A percentile compares a stretch with the other conserved stretches of the same genome.
Conservation (phyloP, 53 echinoderm and acorn worm genomes). For the Arbacia lixula region DNA sequence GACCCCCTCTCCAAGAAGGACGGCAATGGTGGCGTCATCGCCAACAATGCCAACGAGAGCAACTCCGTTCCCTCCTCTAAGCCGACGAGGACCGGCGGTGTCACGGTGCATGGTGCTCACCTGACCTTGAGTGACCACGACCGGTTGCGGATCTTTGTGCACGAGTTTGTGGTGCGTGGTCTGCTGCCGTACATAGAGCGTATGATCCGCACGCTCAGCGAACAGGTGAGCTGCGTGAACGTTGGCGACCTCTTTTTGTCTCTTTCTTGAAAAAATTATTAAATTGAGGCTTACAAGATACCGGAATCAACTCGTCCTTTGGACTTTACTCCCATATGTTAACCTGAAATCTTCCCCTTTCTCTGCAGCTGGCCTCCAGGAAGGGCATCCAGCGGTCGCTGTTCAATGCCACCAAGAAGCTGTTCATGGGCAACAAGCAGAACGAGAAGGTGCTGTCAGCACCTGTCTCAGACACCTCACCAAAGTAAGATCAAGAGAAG, state of each 20-base stretch:
- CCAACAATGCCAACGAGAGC: constrained; percentile 53
- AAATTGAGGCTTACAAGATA: too few relatives aligned
- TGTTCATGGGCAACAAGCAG: constrained; percentile 93
- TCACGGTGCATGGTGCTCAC: constrained; percentile 74
- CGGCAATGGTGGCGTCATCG: neutral
- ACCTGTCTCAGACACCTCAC: constrained; percentile 46
- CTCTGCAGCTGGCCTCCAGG: constrained; percentile 82
- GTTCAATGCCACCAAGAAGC: constrained; percentile 94
- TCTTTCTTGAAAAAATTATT: too few relatives aligned
- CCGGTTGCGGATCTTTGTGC: constrained; percentile 87
- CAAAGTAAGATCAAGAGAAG: constrained; percentile 69
- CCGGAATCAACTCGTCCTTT: too few relatives aligned
- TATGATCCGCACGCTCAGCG: constrained; percentile 86
- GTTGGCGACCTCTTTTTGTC: too few relatives aligned
- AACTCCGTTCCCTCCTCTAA: constrained; percentile 27
- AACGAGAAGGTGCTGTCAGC: constrained; percentile 73
- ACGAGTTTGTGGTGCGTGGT: constrained; percentile 96
- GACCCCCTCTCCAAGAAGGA: neutral
- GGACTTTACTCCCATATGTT: too few relatives aligned
- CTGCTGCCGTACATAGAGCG: constrained; percentile 95
- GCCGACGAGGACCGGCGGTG: neutral
- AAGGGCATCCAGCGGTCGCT: constrained; percentile 90
- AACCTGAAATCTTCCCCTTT: neutral
- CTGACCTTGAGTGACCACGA: constrained; percentile 95
- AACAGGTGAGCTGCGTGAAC: constrained; percentile 91